Evolutionary conservation across 2,113 vertebrate genomes (phyloP), one percentile per base, ranked within the genome.

Genomic region (Phalacrocorax brasilianus): DNA sequence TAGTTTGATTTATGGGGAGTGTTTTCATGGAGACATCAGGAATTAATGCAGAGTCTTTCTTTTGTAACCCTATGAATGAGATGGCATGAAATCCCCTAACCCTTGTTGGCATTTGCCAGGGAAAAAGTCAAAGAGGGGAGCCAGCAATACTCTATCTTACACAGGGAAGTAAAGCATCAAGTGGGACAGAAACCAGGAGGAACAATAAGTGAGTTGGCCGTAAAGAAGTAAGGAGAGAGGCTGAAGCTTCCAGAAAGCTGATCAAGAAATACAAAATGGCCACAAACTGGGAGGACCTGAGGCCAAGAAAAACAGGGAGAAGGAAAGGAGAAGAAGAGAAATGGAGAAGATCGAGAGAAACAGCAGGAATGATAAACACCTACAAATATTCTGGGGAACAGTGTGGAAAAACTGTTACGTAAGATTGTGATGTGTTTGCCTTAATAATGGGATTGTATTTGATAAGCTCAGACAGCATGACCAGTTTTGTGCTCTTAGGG

Each of bases 381-480:
- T 91, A 56, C 58, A 75, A 40, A 79, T 85, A 88, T 68, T 81
- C 50, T 85, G 61, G 44, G 77, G 53, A 93, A 44, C 66, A 65
- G 32, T 38, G 65, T 88, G 66, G 71, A 89, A 94, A 87, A 91
- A 44, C 26, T 59, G 38, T 87, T 89, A 94, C 3, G 1, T 94
- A 91, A 95, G 33, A 73, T 26, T 83, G 26, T 89, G 74, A 91
- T 62, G 68, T 73, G 72, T 89, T 82, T 90, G 40, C n/a, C 56
- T 85, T 95, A 91, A 88, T 85, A 89, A 73, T 22, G 20, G 56
- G 12, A 50, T 49, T 79, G 14, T 35, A 96, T 91, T 88, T 93
- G 53, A 85, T 85, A 75, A 91, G 5, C 30, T 96, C 49, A 76
- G 62, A 72, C 62, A 90, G 62, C 70, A 85, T 67, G 58, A 82